Evolutionary conservation across 92 coral and sea anemone species (phyloP).

Genomic region (Umimayanthus kanabou): DNA sequence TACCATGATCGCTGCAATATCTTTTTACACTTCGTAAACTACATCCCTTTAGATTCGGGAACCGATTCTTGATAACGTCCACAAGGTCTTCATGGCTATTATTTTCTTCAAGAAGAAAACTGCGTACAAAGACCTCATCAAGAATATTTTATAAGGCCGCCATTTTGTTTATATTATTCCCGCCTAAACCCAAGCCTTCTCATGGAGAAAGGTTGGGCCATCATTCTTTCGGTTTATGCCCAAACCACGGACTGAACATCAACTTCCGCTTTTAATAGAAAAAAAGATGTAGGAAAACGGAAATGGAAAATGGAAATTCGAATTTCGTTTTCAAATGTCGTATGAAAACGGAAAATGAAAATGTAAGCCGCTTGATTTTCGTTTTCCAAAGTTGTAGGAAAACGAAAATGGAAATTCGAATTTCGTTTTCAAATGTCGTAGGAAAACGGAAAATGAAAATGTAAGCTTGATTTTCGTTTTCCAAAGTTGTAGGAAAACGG

Average conservation of each 20-base stretch:
- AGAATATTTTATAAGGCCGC: slow-evolving; percentile 32
- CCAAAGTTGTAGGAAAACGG: no score
- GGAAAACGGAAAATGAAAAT: no score
- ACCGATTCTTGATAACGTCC: slow-evolving; percentile 28
- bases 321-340: no score
- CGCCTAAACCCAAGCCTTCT: background rate
- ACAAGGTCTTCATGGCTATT: slow-evolving; percentile 45
- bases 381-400: no score
- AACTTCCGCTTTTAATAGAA: background rate
- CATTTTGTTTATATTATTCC: slow-evolving; percentile 1
- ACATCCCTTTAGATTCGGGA: slow-evolving; percentile 35
- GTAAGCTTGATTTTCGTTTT: no score
- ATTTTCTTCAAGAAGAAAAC: slow-evolving; percentile 41
- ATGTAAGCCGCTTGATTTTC: no score
- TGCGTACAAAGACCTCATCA: slow-evolving; percentile 19
- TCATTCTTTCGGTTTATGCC: slow-evolving; percentile 15
- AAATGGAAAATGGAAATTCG: background rate
- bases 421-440: no score
- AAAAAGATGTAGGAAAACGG: background rate
- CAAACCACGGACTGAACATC: background rate
- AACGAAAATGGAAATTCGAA: no score
- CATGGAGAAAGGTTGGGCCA: background rate
- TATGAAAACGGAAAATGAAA: no score
- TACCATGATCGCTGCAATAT: slow-evolving; percentile 38
- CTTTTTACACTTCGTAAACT: slow-evolving; percentile 41